A percentile compares a stretch with the other conserved stretches of the same genome.
These are phyloP conservation scores for Notechis scutatus DNA, from an alignment of 2,113 vertebrate species.

Conservation along the genomic window DNA sequence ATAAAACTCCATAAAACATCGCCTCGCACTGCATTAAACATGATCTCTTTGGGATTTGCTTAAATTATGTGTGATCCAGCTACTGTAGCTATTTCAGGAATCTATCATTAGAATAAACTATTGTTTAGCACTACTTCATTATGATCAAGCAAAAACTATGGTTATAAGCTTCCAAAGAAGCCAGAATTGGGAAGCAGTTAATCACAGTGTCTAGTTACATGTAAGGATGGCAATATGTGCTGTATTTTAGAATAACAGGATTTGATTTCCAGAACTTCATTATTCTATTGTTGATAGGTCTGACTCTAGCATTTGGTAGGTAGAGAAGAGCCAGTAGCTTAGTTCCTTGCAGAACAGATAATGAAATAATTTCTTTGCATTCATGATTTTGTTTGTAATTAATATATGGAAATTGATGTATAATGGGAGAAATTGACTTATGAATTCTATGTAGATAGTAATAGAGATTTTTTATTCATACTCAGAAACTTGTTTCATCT, in stretches of 20 bases:
- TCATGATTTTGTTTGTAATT: not conserved
- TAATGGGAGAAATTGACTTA: not conserved
- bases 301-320: not conserved
- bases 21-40: not conserved
- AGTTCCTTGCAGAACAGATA: not conserved
- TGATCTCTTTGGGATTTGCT: not conserved
- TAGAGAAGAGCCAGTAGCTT: not conserved
- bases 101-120: not conserved
- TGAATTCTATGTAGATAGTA: not conserved
- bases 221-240: not conserved
- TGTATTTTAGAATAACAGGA: not conserved
- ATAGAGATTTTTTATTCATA: not conserved
- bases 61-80: not conserved
- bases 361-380: not conserved
- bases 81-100: not conserved
- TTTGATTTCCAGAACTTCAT: not conserved
- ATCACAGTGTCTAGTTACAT: not conserved
- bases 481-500: not conserved
- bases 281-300: not conserved
- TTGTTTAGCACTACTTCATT: not conserved
- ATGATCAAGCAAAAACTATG: not conserved
- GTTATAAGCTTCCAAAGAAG: not conserved
- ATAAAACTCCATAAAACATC: not conserved
- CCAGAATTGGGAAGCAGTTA: not conserved
- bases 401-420: not conserved